Evolutionary conservation across 2,113 vertebrate species (phyloP), one percentile per base, ranked within the genome.

Genomic region (Brienomyrus brachyistius): DNA sequence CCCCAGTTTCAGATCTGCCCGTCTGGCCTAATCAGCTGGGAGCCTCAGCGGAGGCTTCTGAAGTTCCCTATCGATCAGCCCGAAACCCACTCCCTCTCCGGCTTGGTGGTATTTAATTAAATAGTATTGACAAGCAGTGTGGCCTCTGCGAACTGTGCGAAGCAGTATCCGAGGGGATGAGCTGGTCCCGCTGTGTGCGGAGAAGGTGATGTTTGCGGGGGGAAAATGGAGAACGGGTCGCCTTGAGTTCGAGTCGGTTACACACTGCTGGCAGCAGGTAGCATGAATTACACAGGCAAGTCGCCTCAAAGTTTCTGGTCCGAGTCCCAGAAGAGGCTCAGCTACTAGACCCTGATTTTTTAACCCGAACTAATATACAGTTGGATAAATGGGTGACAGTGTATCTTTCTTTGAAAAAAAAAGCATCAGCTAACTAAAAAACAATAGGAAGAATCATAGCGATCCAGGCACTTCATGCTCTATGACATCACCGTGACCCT

Each of bases 61-160:
- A 56, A 45, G 7, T 45, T n/a, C 40, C 8, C 35, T 17, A 70
- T 88, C 43, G 62, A 50, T 74, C n/a, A 13, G 56, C 15, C 43
- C 0, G 59, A 74, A 74, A 48, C 5, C 1, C 40, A 88, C 87
- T 62, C 35, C 9, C 23, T 45, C 45, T 51, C 45, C 17, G 47
- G 48, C 54, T 45, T 17, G 43, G 13, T 27, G 59, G 23, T 70
- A n/a, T 48, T 74, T 88, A 88, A 88, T 88, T 88, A 88, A 47
- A 88, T 27, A 74, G 87, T 48, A 88, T 59, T 15, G 87, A 59
- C 80, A 40, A 77, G 70, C 31, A 77, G 15, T 6, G 31, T 77
- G 70, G 31, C 70, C 70, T 77, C 70, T 77, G 70, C 0, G 15
- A 35, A 40, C 70, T 77, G 31, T 31, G 7, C 31, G 31, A 13